phyloP scores from a whole-genome alignment of 2,113 vertebrate species.

The Corythoichthys intestinalis region DNA sequence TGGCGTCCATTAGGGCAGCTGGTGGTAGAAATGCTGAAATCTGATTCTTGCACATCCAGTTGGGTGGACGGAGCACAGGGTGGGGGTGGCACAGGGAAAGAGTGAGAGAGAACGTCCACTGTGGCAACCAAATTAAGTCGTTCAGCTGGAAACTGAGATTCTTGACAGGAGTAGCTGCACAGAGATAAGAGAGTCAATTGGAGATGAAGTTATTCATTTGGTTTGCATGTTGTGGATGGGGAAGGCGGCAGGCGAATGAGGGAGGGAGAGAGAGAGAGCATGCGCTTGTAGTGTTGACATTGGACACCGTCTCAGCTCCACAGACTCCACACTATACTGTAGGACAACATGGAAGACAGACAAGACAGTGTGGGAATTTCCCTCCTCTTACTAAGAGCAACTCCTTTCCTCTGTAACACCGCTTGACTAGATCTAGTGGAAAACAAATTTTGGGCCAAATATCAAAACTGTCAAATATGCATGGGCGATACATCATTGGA shows the following conservation, averaged over 20 bases:
- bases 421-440: background rate
- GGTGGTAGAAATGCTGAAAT: constrained; percentile 58
- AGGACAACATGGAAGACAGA: constrained; percentile 24
- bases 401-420: constrained; percentile 1
- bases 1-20: constrained; percentile 58
- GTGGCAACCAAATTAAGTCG: background rate
- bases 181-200: background rate
- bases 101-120: constrained; percentile 22
- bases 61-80: constrained; percentile 6
- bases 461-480: too few species aligned
- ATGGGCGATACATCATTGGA: too few species aligned
- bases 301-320: constrained; percentile 35
- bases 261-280: constrained; percentile 21
- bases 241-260: background rate
- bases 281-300: constrained; percentile 50
- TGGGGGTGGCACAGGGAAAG: constrained; percentile 12
- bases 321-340: constrained; percentile 47
- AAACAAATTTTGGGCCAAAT: too few species aligned
- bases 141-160: background rate
- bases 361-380: constrained; percentile 44
- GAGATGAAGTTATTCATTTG: background rate
- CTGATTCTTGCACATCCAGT: constrained; percentile 53
- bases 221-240: background rate
- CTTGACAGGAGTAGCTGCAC: background rate
- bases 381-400: constrained; percentile 1